A percentile compares a stretch with the other conserved stretches of the same genome.
phyloP scores from a whole-genome alignment of 2,113 vertebrate genomes.

The Bos taurus region DNA sequence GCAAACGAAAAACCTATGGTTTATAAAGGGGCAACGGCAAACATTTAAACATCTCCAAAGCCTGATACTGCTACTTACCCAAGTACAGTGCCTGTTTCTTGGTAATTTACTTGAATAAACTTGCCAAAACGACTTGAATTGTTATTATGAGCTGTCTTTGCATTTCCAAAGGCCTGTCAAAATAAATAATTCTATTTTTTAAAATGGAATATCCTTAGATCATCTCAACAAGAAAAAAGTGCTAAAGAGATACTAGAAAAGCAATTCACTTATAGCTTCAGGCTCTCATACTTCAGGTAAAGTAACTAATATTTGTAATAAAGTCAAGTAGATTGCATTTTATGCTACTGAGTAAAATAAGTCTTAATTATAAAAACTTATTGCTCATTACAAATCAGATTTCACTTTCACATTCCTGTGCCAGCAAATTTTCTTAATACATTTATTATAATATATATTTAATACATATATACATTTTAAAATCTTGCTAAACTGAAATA shows the following conservation, averaged over 20 bases:
- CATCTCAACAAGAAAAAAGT: constrained; percentile 3
- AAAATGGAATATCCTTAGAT: not conserved
- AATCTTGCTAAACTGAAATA: not conserved
- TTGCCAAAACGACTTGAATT: constrained; percentile 99
- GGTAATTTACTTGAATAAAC: constrained; percentile 99
- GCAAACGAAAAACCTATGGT: not conserved
- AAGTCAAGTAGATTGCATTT: not conserved
- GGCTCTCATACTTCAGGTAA: not conserved
- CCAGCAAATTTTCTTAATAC: not conserved
- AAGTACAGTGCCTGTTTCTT: constrained; percentile 96
- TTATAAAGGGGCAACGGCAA: not conserved
- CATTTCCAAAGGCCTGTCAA: constrained; percentile 97
- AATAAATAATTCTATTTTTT: constrained; percentile 33
- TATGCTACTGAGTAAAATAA: not conserved
- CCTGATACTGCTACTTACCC: constrained; percentile 86
- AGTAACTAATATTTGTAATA: not conserved
- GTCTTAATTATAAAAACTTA: not conserved
- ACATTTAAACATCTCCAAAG: not conserved
- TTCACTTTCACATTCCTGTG: not conserved
- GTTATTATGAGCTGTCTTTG: constrained; percentile 98
- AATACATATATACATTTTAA: not conserved
- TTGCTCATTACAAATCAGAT: not conserved
- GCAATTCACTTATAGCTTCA: constrained; percentile 2
- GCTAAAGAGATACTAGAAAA: not conserved
- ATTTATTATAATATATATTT: not conserved